Evolutionary conservation across 1,140 invertebrate species (phyloP).

Genomic region (Aphidius ervi): DNA sequence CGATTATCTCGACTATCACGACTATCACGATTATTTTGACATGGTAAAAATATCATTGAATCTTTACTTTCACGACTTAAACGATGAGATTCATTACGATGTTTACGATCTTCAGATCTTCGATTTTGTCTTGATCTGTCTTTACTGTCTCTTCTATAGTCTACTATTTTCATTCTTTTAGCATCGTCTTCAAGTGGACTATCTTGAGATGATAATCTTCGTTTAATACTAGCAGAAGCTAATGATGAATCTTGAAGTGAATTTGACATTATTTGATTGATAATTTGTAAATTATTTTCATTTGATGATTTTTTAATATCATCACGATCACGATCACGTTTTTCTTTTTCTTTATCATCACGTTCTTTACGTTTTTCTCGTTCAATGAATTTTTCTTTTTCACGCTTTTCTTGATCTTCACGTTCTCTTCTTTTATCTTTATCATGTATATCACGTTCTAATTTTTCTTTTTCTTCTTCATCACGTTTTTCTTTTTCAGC

Average conservation of each 20-base stretch:
- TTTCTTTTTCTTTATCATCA: conserved; percentile 37
- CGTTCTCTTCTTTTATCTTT: conserved; percentile 40
- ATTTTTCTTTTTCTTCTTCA: conserved; percentile 48
- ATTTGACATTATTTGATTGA: background rate
- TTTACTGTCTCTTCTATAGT: conserved; percentile 68
- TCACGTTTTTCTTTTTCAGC: conserved; percentile 49
- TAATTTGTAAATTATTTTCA: conserved; percentile 32
- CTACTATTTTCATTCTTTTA: conserved; percentile 66
- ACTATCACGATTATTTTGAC: conserved; percentile 26
- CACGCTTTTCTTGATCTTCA: conserved; percentile 45
- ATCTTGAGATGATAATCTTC: conserved; percentile 75
- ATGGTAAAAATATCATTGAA: conserved; percentile 19
- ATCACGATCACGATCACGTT: conserved; percentile 37
- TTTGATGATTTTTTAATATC: conserved; percentile 38
- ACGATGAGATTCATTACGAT: conserved; percentile 46
- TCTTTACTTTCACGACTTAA: conserved; percentile 46
- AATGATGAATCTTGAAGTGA: conserved; percentile 50
- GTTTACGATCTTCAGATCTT: conserved; percentile 49
- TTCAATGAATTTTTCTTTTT: conserved; percentile 37
- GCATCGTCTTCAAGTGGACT: conserved; percentile 62
- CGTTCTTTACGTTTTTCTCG: conserved; percentile 41
- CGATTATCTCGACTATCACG: conserved; percentile 10
- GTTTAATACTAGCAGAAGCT: conserved; percentile 63
- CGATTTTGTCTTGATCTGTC: conserved; percentile 56
- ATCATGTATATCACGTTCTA: conserved; percentile 30